Percentiles rank a stretch among this genome's conserved stretches.
Evolutionary conservation across 30 jellyfish, hydroid and myxozoan species (phyloP).

Genomic region (Kudoa iwatai): DNA sequence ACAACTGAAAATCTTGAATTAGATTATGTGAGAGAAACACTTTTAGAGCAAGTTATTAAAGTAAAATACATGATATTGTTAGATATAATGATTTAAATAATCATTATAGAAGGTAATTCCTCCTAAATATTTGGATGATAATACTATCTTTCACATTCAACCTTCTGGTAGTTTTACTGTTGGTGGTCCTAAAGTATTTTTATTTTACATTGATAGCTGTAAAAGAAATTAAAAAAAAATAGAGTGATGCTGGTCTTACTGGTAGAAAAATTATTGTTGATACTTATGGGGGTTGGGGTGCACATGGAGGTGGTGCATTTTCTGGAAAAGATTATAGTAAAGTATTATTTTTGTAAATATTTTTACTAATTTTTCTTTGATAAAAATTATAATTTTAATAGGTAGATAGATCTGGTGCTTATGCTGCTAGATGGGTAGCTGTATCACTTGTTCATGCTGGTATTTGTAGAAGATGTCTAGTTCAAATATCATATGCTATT

Average conservation of each 20-base stretch:
- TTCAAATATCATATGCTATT: conserved; percentile 7
- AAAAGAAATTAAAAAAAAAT: too few species aligned
- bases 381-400: too few species aligned
- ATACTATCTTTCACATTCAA: conserved; percentile 51
- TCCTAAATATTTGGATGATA: conserved; percentile 22
- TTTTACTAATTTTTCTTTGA: too few species aligned
- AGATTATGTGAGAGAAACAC: neutral
- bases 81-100: too few species aligned
- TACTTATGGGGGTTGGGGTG: conserved; percentile 12
- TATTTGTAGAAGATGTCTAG: conserved; percentile 2
- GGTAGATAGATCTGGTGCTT: conserved; percentile 12
- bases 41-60: conserved; percentile 1
- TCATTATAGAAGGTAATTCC: conserved; percentile 55
- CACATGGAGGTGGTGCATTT: conserved; percentile 19
- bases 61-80: too few species aligned
- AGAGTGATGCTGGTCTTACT: conserved; percentile 27
- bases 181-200: conserved; percentile 96
- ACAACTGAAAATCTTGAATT: neutral
- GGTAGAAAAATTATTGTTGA: conserved; percentile 12
- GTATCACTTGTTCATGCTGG: conserved; percentile 4
- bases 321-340: conserved; percentile 10
- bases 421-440: conserved; percentile 7
- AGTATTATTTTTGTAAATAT: too few species aligned
- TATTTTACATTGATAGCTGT: too few species aligned
- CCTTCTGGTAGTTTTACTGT: conserved; percentile 73